Percentiles rank a stretch among this genome's conserved stretches.
Evolutionary conservation across 2,797 vertebrate species (phyloP).

Genomic region (Gallinago stenura): DNA sequence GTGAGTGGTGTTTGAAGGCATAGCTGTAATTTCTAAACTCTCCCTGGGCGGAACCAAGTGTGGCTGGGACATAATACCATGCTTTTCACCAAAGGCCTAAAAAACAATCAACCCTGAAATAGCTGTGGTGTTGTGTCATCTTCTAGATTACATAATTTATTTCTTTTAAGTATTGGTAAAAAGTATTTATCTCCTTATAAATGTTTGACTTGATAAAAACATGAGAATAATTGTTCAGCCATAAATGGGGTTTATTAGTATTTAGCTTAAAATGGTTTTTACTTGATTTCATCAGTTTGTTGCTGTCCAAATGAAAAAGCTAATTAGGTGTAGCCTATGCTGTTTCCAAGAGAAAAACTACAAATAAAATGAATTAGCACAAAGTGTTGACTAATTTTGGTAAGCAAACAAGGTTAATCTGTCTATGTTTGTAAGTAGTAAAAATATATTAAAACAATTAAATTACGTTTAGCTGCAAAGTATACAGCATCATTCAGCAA

Average conservation of each 20-base stretch:
- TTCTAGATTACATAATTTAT: background rate
- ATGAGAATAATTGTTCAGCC: background rate
- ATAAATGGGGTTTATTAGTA: background rate
- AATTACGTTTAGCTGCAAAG: background rate
- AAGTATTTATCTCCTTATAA: background rate
- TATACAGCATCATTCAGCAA: background rate
- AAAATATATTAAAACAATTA: background rate
- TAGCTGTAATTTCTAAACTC: background rate
- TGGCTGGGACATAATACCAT: background rate
- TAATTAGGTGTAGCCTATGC: background rate
- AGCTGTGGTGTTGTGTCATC: background rate
- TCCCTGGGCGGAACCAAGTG: background rate
- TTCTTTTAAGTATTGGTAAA: background rate
- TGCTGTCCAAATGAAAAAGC: background rate
- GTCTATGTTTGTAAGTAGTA: background rate
- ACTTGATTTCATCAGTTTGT: background rate
- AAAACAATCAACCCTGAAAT: background rate
- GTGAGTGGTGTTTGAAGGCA: background rate
- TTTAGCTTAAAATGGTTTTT: background rate
- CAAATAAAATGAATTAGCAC: conserved; percentile 16
- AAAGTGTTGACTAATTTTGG: background rate
- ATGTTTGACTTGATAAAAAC: background rate
- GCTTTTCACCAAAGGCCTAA: background rate
- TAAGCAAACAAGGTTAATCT: background rate
- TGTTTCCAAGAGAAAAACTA: conserved; percentile 6